Conservation (phyloP, 2,888 invertebrate species). For the Gibbula magus region DNA sequence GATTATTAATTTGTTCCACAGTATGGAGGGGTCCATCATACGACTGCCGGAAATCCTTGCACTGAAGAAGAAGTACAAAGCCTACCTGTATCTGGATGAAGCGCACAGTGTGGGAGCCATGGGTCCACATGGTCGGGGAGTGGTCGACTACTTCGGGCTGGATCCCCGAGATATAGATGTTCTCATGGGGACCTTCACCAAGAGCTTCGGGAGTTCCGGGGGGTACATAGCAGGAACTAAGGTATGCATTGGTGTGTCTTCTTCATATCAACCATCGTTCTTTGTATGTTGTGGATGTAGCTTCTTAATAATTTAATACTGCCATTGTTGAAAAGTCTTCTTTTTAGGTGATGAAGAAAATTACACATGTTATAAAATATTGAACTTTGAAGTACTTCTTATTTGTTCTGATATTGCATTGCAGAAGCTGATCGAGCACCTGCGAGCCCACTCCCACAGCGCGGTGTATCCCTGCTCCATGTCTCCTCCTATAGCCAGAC, state of each 20-base stretch:
- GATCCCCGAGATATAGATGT: conserved; percentile 88
- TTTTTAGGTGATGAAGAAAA: too few species aligned
- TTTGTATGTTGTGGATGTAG: too few species aligned
- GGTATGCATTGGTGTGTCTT: conserved; percentile 76
- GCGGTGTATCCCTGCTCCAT: conserved; percentile 89
- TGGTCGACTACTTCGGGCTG: conserved; percentile 89
- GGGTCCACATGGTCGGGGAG: conserved; percentile 90
- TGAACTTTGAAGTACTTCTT: too few species aligned
- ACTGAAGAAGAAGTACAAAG: conserved; percentile 93
- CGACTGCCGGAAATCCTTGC: conserved; percentile 90
- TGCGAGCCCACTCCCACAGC: conserved; percentile 88
- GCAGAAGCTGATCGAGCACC: conserved; percentile 83
- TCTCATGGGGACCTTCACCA: conserved; percentile 98
- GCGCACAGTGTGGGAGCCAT: conserved; percentile 97
- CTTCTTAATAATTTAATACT: too few species aligned
- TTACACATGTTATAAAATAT: too few species aligned
- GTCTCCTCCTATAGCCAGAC: conserved; percentile 92
- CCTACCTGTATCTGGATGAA: conserved; percentile 96
- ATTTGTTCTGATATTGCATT: too few species aligned
- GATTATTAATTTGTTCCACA: conserved; percentile 55
- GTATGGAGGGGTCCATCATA: conserved; percentile 98
- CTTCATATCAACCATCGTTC: too few species aligned
- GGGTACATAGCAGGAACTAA: conserved; percentile 95
- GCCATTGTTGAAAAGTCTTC: too few species aligned
- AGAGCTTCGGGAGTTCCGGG: conserved; percentile 97